These are phyloP conservation scores for Manis pentadactyla DNA, from an alignment of 2,797 vertebrate genomes.

Conservation along the genomic window DNA sequence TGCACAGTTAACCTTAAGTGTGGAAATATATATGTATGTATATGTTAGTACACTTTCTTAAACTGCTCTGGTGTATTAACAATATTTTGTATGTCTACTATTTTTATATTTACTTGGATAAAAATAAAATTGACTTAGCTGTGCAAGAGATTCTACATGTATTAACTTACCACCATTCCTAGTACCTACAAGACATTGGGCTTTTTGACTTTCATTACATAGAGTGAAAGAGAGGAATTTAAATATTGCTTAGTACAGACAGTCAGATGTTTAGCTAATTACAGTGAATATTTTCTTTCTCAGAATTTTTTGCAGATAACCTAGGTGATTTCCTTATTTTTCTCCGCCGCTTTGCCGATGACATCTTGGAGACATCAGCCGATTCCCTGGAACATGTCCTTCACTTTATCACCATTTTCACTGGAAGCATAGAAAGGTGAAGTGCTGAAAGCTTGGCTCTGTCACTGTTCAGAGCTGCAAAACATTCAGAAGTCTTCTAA, in stretches of 20 bases:
- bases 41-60: not conserved
- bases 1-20: not conserved
- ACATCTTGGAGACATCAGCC: constrained; percentile 94
- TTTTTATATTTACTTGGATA: constrained; percentile 20
- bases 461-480: not conserved
- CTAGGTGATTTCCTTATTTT: constrained; percentile 98
- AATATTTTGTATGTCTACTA: not conserved
- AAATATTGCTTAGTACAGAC: not conserved
- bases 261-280: constrained; percentile 45
- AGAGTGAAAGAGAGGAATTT: not conserved
- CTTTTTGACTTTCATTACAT: constrained; percentile 11
- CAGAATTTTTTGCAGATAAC: constrained; percentile 99
- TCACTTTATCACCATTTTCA: constrained; percentile 97
- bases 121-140: constrained; percentile 13
- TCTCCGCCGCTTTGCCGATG: constrained; percentile 96
- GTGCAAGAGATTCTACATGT: not conserved
- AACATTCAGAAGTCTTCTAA: not conserved
- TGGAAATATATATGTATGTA: not conserved
- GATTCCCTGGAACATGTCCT: constrained; percentile 96
- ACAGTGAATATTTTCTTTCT: not conserved
- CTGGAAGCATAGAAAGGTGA: constrained; percentile 96
- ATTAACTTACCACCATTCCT: not conserved
- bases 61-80: not conserved
- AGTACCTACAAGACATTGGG: not conserved
- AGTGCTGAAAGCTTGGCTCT: not conserved